Conservation (phyloP, 2,113 vertebrate genomes). For the Okapia johnstoni region DNA sequence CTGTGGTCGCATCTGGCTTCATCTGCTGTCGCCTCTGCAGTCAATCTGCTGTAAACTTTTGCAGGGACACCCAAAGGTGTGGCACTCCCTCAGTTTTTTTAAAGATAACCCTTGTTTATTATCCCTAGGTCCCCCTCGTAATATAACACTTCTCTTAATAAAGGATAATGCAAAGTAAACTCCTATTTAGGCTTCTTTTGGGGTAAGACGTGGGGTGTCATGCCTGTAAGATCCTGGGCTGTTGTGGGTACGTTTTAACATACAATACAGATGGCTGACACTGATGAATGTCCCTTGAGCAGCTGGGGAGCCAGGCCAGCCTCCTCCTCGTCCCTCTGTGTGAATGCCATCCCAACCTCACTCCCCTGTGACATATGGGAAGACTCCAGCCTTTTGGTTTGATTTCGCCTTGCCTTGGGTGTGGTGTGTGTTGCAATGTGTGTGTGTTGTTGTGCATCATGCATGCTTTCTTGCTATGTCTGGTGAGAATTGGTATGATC, state of each 20-base stretch:
- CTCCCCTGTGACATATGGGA: conserved; percentile 49
- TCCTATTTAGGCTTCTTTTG: not conserved
- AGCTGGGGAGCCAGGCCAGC: conserved; percentile 56
- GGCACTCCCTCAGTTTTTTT: not conserved
- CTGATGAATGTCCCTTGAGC: conserved; percentile 70
- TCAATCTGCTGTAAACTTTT: not conserved
- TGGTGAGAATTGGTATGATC: too few species aligned
- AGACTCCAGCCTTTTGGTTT: conserved; percentile 63
- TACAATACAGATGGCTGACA: conserved; percentile 49
- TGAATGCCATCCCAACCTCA: conserved; percentile 64
- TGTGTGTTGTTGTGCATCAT: too few species aligned
- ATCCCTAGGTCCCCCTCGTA: not conserved
- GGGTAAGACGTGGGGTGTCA: conserved; percentile 18
- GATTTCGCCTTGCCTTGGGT: conserved; percentile 27
- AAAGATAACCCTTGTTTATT: not conserved
- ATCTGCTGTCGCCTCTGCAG: too few species aligned
- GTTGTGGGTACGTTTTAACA: conserved; percentile 37
- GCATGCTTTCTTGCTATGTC: not conserved
- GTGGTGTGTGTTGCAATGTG: too few species aligned
- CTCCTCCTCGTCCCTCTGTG: conserved; percentile 38
- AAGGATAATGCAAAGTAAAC: not conserved
- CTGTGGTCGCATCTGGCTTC: too few species aligned
- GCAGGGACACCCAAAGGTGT: not conserved
- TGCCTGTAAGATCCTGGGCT: conserved; percentile 41
- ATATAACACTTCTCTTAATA: conserved; percentile 11